Evolutionary conservation across 1,140 invertebrate genomes (phyloP), one percentile per base, ranked within the genome.

Genomic region (Drosophila bifasciata): DNA sequence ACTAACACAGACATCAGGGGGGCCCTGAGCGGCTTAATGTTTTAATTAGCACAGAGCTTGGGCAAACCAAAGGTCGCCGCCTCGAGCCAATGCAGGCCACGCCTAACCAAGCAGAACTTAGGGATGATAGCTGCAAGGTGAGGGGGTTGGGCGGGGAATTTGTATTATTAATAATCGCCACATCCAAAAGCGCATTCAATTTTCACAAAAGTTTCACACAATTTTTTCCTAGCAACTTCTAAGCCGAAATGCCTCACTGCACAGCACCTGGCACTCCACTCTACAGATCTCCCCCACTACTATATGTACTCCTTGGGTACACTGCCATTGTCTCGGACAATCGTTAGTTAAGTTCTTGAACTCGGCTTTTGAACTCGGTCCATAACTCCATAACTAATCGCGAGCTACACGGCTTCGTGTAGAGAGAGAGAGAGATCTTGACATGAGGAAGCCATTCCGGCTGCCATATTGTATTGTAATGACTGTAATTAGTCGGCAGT

Each of bases 11-110:
- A 17, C 46, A 46, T 69, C 66, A n/a, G 43, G 63, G 62, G 17
- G 32, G 11, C 32, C 11, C 32, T 36, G 11, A 36, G 32, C 32
- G 25, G 68, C 49, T 48, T 68, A 69, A 69, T 69, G 63, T 69
- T 68, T 69, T 69, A 69, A 69, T 69, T 69, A 67, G 66, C 66
- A 69, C 66, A 68, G 62, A 68, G 32, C 49, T 41, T 68, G 43
- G 17, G 3, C 21, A 28, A 36, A 32, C 23, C 17, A 41, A 44
- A 68, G 62, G 62, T 68, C 66, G 62, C 23, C 32, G n/a, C 13
- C 17, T 3, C 15, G 49, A 3, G 17, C 21, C 40, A 15, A 16
- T 1, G 51, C 25, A 21, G 17, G 43, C 43, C 63, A 69, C 66
- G 66, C 66, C 66, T 51, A 56, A 32, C 52, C 25, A 48, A 66